A percentile compares a stretch with the other conserved stretches of the same genome.
phyloP scores from a whole-genome alignment of 2,113 vertebrate genomes.

The Seriola quinqueradiata region DNA sequence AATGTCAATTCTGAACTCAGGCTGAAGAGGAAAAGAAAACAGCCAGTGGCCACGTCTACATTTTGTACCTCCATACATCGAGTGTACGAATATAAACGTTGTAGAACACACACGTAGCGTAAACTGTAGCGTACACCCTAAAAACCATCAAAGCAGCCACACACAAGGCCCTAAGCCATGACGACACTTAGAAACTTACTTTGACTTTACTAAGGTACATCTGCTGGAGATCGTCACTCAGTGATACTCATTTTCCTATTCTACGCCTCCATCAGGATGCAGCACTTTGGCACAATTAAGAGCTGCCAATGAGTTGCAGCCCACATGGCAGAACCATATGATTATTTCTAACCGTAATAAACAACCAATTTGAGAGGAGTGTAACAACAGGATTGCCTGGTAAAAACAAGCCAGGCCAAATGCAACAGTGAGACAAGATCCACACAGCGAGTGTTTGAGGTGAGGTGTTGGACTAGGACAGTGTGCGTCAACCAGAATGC shows the following conservation, averaged over 20 bases:
- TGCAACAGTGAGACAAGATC: conserved; percentile 45
- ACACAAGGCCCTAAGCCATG: conserved; percentile 33
- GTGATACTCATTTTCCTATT: conserved; percentile 63
- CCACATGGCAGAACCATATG: conserved; percentile 41
- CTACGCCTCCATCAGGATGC: conserved; percentile 54
- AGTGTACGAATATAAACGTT: conserved; percentile 36
- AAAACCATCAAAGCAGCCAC: conserved; percentile 63
- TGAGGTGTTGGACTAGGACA: conserved; percentile 77
- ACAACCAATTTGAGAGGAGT: conserved; percentile 45
- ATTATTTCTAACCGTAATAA: conserved; percentile 64
- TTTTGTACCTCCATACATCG: conserved; percentile 50
- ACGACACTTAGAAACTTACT: conserved; percentile 43
- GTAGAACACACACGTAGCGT: conserved; percentile 52
- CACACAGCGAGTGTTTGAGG: conserved; percentile 63
- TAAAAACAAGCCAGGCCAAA: conserved; percentile 29
- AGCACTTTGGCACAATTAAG: conserved; percentile 59
- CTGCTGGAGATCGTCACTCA: conserved; percentile 51
- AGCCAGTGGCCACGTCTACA: conserved; percentile 78
- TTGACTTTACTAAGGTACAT: conserved; percentile 53
- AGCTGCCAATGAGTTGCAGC: conserved; percentile 46
- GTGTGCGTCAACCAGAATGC: conserved; percentile 71
- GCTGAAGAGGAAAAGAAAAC: conserved; percentile 52
- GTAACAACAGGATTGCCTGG: conserved; percentile 21
- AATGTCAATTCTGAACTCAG: conserved; percentile 68
- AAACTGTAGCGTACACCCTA: conserved; percentile 23